A percentile compares a stretch with the other conserved stretches of the same genome.
Evolutionary conservation across 2,888 invertebrate genomes (phyloP).

Genomic region (Polymixis flavicincta): DNA sequence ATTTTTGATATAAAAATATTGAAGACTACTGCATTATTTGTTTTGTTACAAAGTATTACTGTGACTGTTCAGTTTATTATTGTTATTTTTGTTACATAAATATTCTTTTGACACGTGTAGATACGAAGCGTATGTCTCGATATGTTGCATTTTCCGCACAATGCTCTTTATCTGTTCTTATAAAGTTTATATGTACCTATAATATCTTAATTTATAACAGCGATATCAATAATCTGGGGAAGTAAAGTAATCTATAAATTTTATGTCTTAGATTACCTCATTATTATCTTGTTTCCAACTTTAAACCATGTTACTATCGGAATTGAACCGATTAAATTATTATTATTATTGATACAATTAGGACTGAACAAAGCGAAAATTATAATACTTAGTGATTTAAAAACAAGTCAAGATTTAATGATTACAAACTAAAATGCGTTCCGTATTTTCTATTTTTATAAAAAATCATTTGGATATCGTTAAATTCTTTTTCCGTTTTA

Average conservation of each 20-base stretch:
- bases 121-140: conserved; percentile 38
- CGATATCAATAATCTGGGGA: conserved; percentile 45
- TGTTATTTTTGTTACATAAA: conserved; percentile 56
- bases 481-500: conserved; percentile 57
- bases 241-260: conserved; percentile 48
- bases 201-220: conserved; percentile 58
- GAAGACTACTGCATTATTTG: conserved; percentile 35
- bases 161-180: conserved; percentile 43
- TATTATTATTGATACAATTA: conserved; percentile 37
- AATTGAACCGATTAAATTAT: conserved; percentile 43
- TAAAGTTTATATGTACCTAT: conserved; percentile 32
- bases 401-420: conserved; percentile 47
- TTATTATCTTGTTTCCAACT: conserved; percentile 43
- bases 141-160: conserved; percentile 38
- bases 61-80: conserved; percentile 57
- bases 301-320: conserved; percentile 42
- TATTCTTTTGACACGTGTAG: conserved; percentile 50
- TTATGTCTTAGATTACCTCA: conserved; percentile 31
- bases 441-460: conserved; percentile 62
- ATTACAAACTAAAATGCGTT: conserved; percentile 44
- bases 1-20: conserved; percentile 41
- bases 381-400: conserved; percentile 41
- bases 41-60: conserved; percentile 52
- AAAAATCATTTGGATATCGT: conserved; percentile 49
- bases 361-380: conserved; percentile 56